These are phyloP conservation scores for Sebastes ruberrimus DNA, from an alignment of 2,797 vertebrate genomes.

Conservation along the genomic window DNA sequence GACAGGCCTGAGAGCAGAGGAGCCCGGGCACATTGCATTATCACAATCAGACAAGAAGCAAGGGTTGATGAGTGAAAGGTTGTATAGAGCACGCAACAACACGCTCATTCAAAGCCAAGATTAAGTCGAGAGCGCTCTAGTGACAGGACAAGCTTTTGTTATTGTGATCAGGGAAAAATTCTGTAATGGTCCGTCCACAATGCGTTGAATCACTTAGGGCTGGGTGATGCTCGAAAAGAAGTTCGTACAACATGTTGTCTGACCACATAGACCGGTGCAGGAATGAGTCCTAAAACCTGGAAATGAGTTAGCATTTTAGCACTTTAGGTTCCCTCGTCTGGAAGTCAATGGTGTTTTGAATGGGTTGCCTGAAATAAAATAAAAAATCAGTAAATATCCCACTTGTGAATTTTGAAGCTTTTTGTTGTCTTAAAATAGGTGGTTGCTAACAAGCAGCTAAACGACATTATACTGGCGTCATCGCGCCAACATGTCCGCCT, in stretches of 20 bases:
- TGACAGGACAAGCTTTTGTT: constrained; percentile 48
- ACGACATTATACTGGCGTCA: no score
- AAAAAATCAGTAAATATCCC: no score
- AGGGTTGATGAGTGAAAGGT: constrained; percentile 55
- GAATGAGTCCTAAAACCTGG: no score
- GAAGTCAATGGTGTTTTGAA: no score
- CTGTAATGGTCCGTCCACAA: background rate
- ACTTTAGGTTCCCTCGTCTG: no score
- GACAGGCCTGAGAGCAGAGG: constrained; percentile 67
- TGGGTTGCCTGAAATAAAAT: no score
- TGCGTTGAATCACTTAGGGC: no score
- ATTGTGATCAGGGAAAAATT: constrained; percentile 28
- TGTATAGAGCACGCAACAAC: constrained; percentile 52
- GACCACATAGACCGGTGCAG: background rate
- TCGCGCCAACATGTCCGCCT: no score
- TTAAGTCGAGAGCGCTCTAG: constrained; percentile 34
- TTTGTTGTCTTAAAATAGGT: no score
- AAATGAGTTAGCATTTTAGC: no score
- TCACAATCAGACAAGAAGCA: constrained; percentile 48
- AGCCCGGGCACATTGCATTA: constrained; percentile 39
- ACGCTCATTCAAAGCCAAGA: constrained; percentile 48
- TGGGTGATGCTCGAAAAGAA: background rate
- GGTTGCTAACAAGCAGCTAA: no score
- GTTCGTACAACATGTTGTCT: background rate
- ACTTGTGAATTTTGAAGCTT: no score